Percentiles rank a stretch among this genome's conserved stretches.
These are phyloP conservation scores for Poecilia velifera DNA, from an alignment of 2,797 vertebrate genomes.

Conservation along the genomic window DNA sequence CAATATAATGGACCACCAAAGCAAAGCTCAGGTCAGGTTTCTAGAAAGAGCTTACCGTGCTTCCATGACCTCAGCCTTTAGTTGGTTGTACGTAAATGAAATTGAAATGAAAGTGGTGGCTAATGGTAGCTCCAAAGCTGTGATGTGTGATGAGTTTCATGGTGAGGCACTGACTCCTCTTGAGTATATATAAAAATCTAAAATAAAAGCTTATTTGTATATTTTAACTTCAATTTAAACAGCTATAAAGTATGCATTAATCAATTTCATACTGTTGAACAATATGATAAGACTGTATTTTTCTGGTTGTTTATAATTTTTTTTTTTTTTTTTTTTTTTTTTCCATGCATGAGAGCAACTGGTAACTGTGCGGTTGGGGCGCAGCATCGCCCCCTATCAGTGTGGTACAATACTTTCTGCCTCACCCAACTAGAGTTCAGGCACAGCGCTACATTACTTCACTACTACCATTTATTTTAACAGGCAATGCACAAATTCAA, in stretches of 20 bases:
- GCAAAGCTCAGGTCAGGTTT: background rate
- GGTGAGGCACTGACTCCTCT: background rate
- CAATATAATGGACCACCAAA: background rate
- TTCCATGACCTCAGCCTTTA: background rate
- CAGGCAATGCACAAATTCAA: background rate
- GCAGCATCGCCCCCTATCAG: no score
- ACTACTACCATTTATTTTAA: background rate
- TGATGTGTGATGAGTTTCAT: no score
- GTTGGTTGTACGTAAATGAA: background rate
- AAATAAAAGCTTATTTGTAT: background rate
- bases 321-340: no score
- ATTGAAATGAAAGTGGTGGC: no score
- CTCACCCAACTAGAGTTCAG: background rate
- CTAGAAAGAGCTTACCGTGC: background rate
- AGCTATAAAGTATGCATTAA: no score
- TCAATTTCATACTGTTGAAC: no score
- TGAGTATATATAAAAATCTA: background rate
- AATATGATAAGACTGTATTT: no score
- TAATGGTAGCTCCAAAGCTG: no score
- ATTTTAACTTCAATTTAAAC: background rate
- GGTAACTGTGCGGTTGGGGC: no score
- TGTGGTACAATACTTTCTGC: background rate
- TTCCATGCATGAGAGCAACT: no score
- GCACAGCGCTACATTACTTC: background rate
- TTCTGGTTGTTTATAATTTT: no score